phyloP scores from a whole-genome alignment of 2,888 invertebrate species.

The Melipona beecheii region DNA sequence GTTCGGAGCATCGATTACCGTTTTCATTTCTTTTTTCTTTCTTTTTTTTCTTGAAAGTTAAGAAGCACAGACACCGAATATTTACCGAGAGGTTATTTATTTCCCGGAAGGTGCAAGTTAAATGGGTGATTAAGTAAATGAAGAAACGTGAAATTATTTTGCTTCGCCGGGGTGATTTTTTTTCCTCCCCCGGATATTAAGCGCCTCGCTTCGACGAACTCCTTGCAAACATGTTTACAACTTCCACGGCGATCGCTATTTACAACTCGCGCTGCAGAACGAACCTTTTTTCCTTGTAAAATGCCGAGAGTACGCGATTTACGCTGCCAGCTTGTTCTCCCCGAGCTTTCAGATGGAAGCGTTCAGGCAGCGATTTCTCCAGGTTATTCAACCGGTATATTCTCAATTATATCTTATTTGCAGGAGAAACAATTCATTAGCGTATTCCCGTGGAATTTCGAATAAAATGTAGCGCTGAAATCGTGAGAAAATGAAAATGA shows the following conservation, averaged over 20 bases:
- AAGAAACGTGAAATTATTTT: not conserved
- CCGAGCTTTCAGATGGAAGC: too few relatives aligned
- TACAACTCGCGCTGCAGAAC: not conserved
- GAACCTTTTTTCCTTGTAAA: not conserved
- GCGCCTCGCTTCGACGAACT: not conserved
- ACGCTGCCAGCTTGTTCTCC: not conserved
- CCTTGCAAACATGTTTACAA: constrained; percentile 23
- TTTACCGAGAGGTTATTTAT: not conserved
- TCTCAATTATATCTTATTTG: too few relatives aligned
- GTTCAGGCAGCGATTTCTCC: too few relatives aligned
- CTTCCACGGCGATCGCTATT: not conserved
- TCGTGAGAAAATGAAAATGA: too few relatives aligned
- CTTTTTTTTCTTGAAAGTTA: not conserved
- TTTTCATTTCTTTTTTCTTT: too few relatives aligned
- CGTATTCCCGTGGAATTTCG: too few relatives aligned
- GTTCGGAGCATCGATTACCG: too few relatives aligned
- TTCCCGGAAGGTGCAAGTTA: not conserved
- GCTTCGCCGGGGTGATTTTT: not conserved
- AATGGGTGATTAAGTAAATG: not conserved
- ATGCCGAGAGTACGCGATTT: not conserved
- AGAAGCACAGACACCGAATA: not conserved
- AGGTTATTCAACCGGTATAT: too few relatives aligned
- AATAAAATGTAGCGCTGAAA: too few relatives aligned
- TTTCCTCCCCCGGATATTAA: too few relatives aligned
- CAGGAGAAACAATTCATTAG: too few relatives aligned